phyloP scores from a whole-genome alignment of 2,113 vertebrate species.

The Oxyruncus cristatus region DNA sequence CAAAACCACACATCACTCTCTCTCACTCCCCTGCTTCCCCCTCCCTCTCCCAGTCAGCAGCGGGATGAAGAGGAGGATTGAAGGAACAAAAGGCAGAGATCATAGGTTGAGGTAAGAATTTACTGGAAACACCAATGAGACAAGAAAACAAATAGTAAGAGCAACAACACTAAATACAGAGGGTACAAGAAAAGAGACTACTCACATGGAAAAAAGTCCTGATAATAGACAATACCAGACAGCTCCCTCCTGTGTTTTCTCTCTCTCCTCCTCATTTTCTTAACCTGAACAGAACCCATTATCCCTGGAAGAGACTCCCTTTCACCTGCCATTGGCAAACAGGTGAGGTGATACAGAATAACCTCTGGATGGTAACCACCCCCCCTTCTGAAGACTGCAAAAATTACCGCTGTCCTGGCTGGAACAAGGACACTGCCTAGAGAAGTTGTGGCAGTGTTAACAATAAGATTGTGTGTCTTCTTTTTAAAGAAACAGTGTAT shows the following conservation, averaged over 20 bases:
- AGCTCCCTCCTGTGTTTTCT: neutral
- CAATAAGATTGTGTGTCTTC: neutral
- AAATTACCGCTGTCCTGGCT: neutral
- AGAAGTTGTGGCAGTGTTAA: neutral
- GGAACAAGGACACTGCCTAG: neutral
- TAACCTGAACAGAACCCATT: neutral
- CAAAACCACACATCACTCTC: neutral
- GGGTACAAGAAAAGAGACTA: no score
- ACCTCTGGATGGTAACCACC: neutral
- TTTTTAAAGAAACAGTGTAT: neutral
- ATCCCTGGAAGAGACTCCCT: neutral
- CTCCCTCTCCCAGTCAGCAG: neutral
- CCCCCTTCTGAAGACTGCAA: neutral
- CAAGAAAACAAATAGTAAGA: no score
- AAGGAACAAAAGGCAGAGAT: neutral
- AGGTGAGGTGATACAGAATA: neutral
- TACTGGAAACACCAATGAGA: neutral
- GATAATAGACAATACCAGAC: neutral
- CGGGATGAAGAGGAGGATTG: neutral
- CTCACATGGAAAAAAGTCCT: neutral
- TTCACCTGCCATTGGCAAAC: no score
- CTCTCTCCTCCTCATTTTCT: neutral
- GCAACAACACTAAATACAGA: no score
- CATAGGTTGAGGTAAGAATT: neutral
- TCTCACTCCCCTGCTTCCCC: neutral